Percentiles rank a stretch among this genome's conserved stretches.
Conservation (phyloP, 2,797 vertebrate species). For the Spinus olivaceus region DNA sequence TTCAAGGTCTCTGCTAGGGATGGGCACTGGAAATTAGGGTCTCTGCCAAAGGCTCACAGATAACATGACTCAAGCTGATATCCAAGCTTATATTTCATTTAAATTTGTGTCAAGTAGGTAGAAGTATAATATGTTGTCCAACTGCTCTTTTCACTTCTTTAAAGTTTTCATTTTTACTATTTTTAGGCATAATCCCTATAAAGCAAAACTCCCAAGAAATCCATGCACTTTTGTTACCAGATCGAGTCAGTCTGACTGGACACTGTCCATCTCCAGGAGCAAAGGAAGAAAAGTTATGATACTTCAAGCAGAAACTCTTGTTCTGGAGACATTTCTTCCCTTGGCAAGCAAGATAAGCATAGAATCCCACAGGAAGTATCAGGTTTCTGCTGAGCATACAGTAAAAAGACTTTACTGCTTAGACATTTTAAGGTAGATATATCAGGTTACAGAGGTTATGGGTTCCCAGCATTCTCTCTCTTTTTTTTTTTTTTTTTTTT, state of each 20-base stretch:
- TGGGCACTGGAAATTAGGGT: neutral
- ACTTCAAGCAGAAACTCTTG: neutral
- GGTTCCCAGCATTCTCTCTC: neutral
- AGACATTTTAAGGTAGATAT: neutral
- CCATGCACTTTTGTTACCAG: neutral
- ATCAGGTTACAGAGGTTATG: neutral
- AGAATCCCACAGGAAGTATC: neutral
- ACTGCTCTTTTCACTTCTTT: neutral
- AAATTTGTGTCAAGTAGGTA: neutral
- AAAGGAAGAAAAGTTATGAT: neutral
- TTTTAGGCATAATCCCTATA: neutral
- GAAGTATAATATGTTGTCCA: neutral
- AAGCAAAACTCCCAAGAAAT: neutral
- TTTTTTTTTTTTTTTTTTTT: no score
- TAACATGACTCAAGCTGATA: neutral
- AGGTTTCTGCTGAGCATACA: neutral
- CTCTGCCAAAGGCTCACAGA: neutral
- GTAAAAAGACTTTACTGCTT: neutral
- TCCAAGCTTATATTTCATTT: neutral
- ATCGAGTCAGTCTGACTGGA: neutral
- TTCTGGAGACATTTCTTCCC: neutral
- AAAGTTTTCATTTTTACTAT: neutral
- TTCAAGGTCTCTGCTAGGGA: neutral
- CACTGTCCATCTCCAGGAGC: neutral
- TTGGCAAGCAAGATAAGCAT: rapidly evolving